phyloP scores from a whole-genome alignment of 2,888 invertebrate genomes.

The Apomyelois bistriatella region DNA sequence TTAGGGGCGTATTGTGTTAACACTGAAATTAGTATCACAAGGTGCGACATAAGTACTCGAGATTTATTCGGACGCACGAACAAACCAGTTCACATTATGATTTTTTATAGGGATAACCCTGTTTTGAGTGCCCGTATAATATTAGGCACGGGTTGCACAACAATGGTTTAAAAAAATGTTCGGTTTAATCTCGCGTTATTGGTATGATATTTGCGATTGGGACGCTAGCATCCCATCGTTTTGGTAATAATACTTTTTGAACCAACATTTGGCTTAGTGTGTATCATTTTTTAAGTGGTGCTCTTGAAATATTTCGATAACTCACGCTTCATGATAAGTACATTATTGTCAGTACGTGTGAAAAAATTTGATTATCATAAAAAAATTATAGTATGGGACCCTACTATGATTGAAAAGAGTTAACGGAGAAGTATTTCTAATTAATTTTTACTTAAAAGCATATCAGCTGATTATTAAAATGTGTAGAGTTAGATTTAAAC shows the following conservation, averaged over 20 bases:
- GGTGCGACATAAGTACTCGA: conserved; percentile 67
- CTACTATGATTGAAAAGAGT: too few relatives aligned
- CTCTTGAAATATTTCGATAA: too few relatives aligned
- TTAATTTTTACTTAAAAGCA: too few relatives aligned
- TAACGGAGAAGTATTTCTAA: too few relatives aligned
- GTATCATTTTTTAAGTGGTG: background rate
- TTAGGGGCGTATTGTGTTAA: conserved; percentile 65
- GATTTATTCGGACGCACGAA: conserved; percentile 61
- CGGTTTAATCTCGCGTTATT: conserved; percentile 1
- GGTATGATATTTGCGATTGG: conserved; percentile 4
- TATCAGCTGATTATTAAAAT: too few relatives aligned
- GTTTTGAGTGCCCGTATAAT: conserved; percentile 43
- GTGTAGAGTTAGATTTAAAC: too few relatives aligned
- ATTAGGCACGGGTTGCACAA: conserved; percentile 40
- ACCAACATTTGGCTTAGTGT: background rate
- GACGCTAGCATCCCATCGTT: background rate
- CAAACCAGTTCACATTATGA: conserved; percentile 53
- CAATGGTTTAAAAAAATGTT: conserved; percentile 23
- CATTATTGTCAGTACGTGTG: too few relatives aligned
- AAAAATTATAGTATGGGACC: too few relatives aligned
- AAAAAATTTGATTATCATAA: too few relatives aligned
- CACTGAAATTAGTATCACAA: conserved; percentile 71
- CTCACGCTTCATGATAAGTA: too few relatives aligned
- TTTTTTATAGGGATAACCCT: conserved; percentile 50
- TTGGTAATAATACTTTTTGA: background rate